phyloP scores from a whole-genome alignment of 2,113 vertebrate genomes.

The Lepus americanus region DNA sequence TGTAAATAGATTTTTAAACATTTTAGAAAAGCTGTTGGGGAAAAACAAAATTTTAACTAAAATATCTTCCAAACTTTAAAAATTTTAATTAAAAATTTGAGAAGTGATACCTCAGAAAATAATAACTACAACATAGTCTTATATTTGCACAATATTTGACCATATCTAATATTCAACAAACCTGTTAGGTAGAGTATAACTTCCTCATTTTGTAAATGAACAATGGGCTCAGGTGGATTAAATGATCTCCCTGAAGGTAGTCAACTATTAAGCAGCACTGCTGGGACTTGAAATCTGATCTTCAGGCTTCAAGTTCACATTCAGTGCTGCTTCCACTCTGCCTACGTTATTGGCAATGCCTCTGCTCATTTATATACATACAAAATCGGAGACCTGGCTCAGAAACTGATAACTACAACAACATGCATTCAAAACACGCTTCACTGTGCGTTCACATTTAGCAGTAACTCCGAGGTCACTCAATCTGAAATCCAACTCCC shows the following conservation, averaged over 20 bases:
- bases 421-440: neutral
- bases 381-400: neutral
- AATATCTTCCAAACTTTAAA: conserved; percentile 60
- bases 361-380: neutral
- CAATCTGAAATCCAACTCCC: neutral
- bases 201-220: neutral
- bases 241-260: neutral
- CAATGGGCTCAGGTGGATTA: neutral
- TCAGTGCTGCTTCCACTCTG: neutral
- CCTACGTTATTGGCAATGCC: neutral
- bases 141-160: neutral
- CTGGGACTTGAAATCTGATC: neutral
- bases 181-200: neutral
- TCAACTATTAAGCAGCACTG: neutral
- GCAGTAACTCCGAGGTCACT: neutral
- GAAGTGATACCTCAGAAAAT: neutral
- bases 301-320: neutral
- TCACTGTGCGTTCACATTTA: too few species aligned
- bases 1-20: conserved; percentile 79
- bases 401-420: too few species aligned
- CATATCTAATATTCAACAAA: neutral
- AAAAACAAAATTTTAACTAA: conserved; percentile 46
- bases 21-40: conserved; percentile 52
- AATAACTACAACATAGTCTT: neutral
- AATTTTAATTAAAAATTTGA: conserved; percentile 49